phyloP scores from a whole-genome alignment of 2,888 invertebrate genomes.

The Drosophila setosimentum region DNA sequence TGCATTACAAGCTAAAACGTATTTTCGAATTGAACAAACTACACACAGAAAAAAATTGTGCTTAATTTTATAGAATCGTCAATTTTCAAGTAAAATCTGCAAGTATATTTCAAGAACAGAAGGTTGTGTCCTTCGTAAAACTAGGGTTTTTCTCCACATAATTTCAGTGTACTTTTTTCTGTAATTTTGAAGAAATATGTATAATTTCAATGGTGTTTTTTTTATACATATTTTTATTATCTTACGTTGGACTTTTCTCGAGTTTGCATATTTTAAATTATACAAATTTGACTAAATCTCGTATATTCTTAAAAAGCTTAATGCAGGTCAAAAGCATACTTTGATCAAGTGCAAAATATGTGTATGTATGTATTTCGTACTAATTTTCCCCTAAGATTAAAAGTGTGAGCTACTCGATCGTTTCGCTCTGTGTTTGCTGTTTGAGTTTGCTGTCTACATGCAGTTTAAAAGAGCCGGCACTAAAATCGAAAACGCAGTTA shows the following conservation, averaged over 20 bases:
- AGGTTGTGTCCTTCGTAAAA: too few relatives aligned
- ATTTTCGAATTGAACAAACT: neutral
- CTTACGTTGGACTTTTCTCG: neutral
- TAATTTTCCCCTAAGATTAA: neutral
- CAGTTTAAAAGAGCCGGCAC: conserved; percentile 88
- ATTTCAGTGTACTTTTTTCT: too few relatives aligned
- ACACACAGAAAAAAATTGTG: neutral
- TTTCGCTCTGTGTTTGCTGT: conserved; percentile 55
- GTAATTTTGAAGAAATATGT: neutral
- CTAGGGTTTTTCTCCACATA: too few relatives aligned
- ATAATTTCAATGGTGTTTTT: neutral
- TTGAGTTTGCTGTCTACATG: conserved; percentile 86
- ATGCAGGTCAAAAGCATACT: neutral
- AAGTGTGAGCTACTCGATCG: too few relatives aligned
- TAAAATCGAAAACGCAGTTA: conserved; percentile 69
- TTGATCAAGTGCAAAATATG: neutral
- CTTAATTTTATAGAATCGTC: neutral
- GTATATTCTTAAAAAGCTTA: neutral
- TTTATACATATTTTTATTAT: neutral
- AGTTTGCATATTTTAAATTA: neutral
- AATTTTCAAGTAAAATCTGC: neutral
- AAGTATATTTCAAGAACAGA: neutral
- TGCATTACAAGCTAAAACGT: neutral
- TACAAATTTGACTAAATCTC: accelerated
- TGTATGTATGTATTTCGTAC: neutral